A percentile compares a stretch with the other conserved stretches of the same genome.
Conservation (phyloP, 2,797 vertebrate species). For the Myotis planiceps region DNA sequence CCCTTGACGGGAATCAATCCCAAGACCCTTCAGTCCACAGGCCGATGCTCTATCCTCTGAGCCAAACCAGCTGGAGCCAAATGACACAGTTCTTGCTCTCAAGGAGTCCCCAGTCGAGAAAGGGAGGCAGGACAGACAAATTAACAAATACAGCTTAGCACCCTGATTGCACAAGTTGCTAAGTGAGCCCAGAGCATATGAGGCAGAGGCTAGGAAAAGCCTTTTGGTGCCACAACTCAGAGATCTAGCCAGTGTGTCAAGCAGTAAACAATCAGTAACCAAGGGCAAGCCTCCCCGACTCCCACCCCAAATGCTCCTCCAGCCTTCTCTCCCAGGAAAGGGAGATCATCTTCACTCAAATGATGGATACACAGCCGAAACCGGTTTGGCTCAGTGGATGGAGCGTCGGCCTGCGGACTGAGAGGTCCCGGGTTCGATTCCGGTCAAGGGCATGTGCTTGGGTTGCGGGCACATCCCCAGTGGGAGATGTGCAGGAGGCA, state of each 20-base stretch:
- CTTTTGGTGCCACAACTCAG: not conserved
- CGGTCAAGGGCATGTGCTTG: too few relatives aligned
- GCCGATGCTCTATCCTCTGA: too few relatives aligned
- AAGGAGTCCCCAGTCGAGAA: not conserved
- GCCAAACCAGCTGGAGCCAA: not conserved
- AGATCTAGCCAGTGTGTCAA: not conserved
- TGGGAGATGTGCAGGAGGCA: too few relatives aligned
- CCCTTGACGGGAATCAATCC: too few relatives aligned
- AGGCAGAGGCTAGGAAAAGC: not conserved
- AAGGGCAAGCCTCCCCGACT: not conserved
- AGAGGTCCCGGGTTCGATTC: too few relatives aligned
- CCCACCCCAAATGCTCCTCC: not conserved
- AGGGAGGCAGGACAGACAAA: not conserved
- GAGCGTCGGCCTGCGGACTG: too few relatives aligned
- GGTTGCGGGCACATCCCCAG: too few relatives aligned
- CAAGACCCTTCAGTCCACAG: too few relatives aligned
- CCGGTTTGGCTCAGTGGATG: too few relatives aligned
- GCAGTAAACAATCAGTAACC: not conserved
- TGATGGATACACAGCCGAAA: not conserved
- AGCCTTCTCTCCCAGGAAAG: not conserved
- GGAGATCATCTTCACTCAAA: not conserved
- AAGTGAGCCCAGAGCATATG: not conserved
- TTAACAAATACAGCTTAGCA: not conserved
- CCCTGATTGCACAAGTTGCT: not conserved
- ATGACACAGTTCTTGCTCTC: not conserved